Evolutionary conservation across 2,797 vertebrate genomes (phyloP), one percentile per base, ranked within the genome.

Genomic region (Semotilus atromaculatus): DNA sequence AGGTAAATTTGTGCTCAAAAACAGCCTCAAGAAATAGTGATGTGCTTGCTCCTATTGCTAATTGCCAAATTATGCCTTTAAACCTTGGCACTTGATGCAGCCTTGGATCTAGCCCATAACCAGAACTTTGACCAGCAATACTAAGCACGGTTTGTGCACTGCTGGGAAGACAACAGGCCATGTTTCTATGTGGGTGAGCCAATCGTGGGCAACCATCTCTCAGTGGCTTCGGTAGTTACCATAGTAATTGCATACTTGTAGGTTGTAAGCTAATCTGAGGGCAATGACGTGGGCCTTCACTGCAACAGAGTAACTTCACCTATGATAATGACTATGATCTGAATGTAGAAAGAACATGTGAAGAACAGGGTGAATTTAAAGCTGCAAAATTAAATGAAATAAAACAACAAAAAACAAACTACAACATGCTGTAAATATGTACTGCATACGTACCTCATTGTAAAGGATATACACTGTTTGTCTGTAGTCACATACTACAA

Each of bases 111-210:
- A 64, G 45, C 67, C 38, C 40, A 48, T 85, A 64, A 79, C 31
- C 7, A 72, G 40, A 48, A 48, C 53, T 78, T 81, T 81, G 53
- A 36, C 64, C 82, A 77, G 62, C 34, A n/a, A 23, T 77, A 64
- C 23, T 43, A 26, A 83, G 60, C 80, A 31, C 38, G 45, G n/a
- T 75, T 51, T 38, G 34, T 36, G 43, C 73, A 66, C 60, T 76
- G 45, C 43, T 79, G 38, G 40, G 60, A 70, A 78, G 64, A 84
- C 74, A 84, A 60, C 66, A 45, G 76, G 55, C 23, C 43, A 26
- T 13, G 67, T 62, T 71, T 85, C 31, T 85, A 62, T 85, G 83
- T 85, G 83, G 83, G 83, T 64, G 83, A 85, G 51, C 51, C 74
- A 84, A 77, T 70, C 82, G 74, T 84, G 82, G 74, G 82, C 64